Evolutionary conservation across 2,888 invertebrate species (phyloP).

Genomic region (Brassicogethes aeneus): DNA sequence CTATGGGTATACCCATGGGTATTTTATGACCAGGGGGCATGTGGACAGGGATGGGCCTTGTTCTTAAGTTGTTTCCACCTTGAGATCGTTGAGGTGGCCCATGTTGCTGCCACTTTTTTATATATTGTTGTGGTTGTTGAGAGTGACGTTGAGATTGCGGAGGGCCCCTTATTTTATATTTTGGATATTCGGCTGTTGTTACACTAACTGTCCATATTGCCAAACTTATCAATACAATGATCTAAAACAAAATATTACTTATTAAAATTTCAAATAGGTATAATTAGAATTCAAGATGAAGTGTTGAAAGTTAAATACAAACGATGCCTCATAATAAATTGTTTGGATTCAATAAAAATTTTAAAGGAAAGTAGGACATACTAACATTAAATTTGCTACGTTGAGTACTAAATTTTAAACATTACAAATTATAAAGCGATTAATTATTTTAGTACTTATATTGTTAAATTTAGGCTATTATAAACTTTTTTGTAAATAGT

Average conservation of each 20-base stretch:
- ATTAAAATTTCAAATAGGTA: no score
- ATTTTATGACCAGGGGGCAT: slow-evolving; percentile 22
- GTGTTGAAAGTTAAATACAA: neutral
- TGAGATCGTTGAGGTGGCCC: slow-evolving; percentile 10
- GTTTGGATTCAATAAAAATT: neutral
- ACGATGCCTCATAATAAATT: no score
- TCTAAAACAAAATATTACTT: slow-evolving; percentile 14
- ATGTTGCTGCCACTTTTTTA: slow-evolving; percentile 28
- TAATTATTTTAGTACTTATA: no score
- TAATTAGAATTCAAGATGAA: no score
- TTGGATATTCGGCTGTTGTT: slow-evolving; percentile 14
- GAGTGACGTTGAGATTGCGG: slow-evolving; percentile 25
- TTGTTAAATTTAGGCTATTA: no score
- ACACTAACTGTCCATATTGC: slow-evolving; percentile 13
- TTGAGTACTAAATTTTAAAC: no score
- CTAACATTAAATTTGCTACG: neutral
- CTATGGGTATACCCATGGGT: slow-evolving; percentile 17
- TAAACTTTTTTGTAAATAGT: no score
- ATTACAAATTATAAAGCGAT: no score
- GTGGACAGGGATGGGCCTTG: slow-evolving; percentile 21
- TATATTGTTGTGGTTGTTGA: slow-evolving; percentile 17
- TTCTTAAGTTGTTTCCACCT: slow-evolving; percentile 11
- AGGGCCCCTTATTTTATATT: slow-evolving; percentile 36
- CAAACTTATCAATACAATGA: slow-evolving; percentile 17
- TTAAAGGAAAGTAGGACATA: neutral